A percentile compares a stretch with the other conserved stretches of the same genome.
phyloP scores from a whole-genome alignment of 2,797 vertebrate genomes.

The Neosilurus hyrtlii region DNA sequence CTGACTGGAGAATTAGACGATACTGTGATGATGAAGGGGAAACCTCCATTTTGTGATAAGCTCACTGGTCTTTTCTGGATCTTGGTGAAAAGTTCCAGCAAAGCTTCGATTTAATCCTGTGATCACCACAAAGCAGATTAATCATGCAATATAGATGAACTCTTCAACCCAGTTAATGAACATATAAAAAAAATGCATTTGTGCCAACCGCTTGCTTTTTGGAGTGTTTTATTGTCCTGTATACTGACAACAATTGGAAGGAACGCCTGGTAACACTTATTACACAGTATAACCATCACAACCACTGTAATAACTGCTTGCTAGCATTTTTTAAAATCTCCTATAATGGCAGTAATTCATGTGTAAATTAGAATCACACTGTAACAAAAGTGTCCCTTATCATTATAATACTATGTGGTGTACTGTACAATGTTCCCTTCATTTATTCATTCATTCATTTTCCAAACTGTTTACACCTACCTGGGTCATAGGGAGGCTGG shows the following conservation, averaged over 20 bases:
- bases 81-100: conserved; percentile 55
- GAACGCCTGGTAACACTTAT: too few species aligned
- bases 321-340: not conserved
- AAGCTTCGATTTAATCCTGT: conserved; percentile 63
- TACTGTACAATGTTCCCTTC: not conserved
- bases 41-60: conserved; percentile 61
- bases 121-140: conserved; percentile 64
- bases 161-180: conserved; percentile 51
- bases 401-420: not conserved
- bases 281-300: not conserved
- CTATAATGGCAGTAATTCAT: not conserved
- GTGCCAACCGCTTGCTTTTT: conserved; percentile 18
- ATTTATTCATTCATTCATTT: not conserved
- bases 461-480: too few species aligned
- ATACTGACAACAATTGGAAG: conserved; percentile 39
- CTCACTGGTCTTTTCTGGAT: conserved; percentile 31
- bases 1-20: not conserved
- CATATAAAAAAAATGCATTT: conserved; percentile 15
- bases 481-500: too few species aligned
- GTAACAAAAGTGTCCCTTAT: not conserved
- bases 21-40: conserved; percentile 35
- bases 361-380: not conserved
- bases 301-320: not conserved
- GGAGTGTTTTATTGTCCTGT: conserved; percentile 43
- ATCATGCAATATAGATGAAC: conserved; percentile 67